Conservation (phyloP, 2,113 vertebrate species). For the Ciconia boyciana region DNA sequence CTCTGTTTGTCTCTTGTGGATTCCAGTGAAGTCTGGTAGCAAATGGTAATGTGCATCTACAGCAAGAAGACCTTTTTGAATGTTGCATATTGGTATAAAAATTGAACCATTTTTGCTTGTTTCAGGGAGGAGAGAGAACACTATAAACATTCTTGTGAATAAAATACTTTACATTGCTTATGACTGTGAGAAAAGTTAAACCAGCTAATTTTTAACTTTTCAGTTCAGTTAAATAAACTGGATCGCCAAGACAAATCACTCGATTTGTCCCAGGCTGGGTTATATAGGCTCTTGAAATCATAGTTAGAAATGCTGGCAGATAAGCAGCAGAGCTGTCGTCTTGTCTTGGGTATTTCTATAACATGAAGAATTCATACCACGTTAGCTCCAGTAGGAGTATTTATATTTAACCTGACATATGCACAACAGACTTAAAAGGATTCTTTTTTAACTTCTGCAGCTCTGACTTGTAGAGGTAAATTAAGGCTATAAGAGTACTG, state of each 20-base stretch:
- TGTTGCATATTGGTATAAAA: not conserved
- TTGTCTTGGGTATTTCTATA: not conserved
- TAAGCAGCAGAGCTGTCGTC: not conserved
- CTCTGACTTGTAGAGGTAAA: slow-evolving; percentile 5
- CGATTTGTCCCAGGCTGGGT: not conserved
- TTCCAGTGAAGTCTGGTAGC: not conserved
- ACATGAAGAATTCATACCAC: not conserved
- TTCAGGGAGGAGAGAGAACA: not conserved
- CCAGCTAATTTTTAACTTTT: not conserved
- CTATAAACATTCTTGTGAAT: not conserved
- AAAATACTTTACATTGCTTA: not conserved
- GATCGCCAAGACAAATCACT: not conserved
- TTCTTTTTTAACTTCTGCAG: not conserved
- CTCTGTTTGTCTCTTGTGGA: not conserved
- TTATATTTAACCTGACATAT: slow-evolving; percentile 19
- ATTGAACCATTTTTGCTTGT: not conserved
- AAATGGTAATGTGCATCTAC: not conserved
- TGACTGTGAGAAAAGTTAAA: not conserved
- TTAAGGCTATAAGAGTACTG: not conserved
- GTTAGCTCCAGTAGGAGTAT: not conserved
- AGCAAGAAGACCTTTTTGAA: not conserved
- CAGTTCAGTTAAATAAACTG: not conserved
- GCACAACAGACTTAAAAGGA: not conserved
- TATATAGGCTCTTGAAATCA: not conserved
- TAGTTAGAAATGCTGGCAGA: not conserved